Conservation (phyloP, 2,888 invertebrate species). For the Nephrotoma flavescens region DNA sequence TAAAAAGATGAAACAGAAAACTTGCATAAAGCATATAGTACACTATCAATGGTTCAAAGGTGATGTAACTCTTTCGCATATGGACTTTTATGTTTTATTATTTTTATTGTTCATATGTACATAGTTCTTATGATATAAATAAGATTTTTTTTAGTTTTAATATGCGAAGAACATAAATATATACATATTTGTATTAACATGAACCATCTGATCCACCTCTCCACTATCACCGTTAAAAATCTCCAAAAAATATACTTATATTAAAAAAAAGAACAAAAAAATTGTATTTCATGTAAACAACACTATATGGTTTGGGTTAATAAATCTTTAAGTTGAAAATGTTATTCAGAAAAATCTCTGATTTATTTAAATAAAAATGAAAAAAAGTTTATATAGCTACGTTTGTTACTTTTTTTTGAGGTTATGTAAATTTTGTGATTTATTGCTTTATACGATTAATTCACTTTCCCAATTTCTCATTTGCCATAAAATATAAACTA, state of each 20-base stretch:
- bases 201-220: constrained; percentile 4
- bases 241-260: background rate
- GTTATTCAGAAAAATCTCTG: constrained; percentile 12
- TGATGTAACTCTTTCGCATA: background rate
- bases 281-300: constrained; percentile 9
- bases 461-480: constrained; percentile 1
- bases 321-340: constrained; percentile 11
- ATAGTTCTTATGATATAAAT: background rate
- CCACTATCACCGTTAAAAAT: background rate
- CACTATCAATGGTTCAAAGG: background rate
- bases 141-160: background rate
- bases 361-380: constrained; percentile 8
- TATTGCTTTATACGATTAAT: constrained; percentile 11
- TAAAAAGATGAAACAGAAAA: background rate
- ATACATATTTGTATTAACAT: background rate
- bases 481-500: background rate
- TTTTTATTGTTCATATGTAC: background rate
- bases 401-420: constrained; percentile 8
- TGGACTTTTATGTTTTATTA: background rate
- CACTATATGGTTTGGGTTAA: constrained; percentile 6
- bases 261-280: constrained; percentile 1
- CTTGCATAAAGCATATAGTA: background rate
- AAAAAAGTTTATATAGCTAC: background rate
- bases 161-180: background rate
- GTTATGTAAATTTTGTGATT: constrained; percentile 16